Conservation (phyloP, 2,113 vertebrate genomes). For the Mionectes macconnelli region DNA sequence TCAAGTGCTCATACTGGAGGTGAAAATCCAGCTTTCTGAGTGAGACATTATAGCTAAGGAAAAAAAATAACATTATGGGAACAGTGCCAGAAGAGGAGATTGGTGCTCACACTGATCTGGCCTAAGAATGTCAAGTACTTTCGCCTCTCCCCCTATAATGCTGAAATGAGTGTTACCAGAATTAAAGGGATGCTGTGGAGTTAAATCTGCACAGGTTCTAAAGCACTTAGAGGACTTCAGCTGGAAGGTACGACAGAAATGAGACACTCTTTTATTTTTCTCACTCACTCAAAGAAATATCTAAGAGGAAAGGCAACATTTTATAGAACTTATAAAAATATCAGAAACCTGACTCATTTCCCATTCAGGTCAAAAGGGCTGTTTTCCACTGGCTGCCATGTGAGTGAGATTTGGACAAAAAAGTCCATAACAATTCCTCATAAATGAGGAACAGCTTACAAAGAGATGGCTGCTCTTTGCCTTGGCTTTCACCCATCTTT, state of each 20-base stretch:
- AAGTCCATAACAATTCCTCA: neutral
- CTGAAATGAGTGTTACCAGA: neutral
- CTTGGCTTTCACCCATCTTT: neutral
- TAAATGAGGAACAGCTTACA: neutral
- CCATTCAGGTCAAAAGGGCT: neutral
- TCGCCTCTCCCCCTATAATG: neutral
- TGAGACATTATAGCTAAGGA: neutral
- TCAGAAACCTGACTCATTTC: neutral
- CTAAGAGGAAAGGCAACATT: neutral
- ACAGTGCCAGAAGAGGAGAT: neutral
- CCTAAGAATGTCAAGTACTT: neutral
- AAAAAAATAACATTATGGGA: neutral
- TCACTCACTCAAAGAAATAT: neutral
- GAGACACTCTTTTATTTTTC: slow-evolving; percentile 15
- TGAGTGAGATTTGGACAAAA: neutral
- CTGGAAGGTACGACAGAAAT: neutral
- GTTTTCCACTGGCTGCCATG: neutral
- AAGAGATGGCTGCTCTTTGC: neutral
- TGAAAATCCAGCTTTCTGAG: neutral
- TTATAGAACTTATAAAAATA: neutral
- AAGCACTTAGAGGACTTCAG: neutral
- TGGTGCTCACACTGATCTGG: neutral
- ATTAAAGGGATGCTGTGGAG: neutral
- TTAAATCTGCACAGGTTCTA: neutral
- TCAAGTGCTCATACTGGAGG: neutral